Conservation (phyloP, 2,797 vertebrate genomes). For the Gambelia wislizenii region DNA sequence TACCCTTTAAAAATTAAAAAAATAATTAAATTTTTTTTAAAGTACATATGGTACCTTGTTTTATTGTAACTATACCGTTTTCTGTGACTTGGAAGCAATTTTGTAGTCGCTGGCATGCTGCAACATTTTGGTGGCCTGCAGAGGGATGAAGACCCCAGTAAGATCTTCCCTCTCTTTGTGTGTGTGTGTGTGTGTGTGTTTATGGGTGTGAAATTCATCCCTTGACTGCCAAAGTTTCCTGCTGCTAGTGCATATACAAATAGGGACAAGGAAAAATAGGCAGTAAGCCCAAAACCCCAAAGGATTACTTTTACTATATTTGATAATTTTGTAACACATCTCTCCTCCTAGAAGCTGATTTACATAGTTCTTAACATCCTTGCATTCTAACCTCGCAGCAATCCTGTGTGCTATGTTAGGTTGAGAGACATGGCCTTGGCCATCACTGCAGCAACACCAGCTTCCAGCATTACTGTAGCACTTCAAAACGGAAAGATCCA, state of each 20-base stretch:
- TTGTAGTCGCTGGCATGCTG: neutral
- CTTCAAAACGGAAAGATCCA: neutral
- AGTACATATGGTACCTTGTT: no score
- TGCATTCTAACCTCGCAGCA: neutral
- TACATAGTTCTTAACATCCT: neutral
- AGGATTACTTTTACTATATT: neutral
- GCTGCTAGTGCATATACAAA: neutral
- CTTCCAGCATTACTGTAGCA: neutral
- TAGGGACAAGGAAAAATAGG: neutral
- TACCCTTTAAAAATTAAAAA: no score
- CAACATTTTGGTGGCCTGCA: neutral
- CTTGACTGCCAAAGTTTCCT: neutral
- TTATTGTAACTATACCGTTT: neutral
- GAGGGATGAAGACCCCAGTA: no score
- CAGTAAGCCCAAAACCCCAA: no score
- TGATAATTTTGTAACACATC: neutral
- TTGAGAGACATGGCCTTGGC: neutral
- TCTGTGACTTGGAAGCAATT: no score
- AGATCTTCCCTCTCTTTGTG: no score
- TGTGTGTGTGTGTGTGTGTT: no score
- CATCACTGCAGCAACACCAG: neutral
- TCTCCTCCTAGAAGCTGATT: neutral
- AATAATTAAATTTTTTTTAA: no score
- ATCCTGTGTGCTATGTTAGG: neutral
- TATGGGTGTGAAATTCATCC: neutral